Percentiles rank a stretch among this genome's conserved stretches.
These are phyloP conservation scores for Cylindroiulus punctatus DNA, from an alignment of 2,888 invertebrate species.

Conservation along the genomic window DNA sequence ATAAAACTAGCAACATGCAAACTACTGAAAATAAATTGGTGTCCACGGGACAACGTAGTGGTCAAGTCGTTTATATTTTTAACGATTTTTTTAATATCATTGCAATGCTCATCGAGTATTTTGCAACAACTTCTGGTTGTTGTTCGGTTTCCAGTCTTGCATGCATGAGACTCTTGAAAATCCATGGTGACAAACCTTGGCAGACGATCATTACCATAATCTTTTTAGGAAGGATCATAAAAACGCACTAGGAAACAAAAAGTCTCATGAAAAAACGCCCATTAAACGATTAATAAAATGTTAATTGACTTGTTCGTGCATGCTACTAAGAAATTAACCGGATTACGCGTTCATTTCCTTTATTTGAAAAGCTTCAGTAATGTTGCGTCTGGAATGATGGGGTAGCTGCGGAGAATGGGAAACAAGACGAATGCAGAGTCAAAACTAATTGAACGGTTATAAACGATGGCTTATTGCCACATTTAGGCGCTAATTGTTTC, in stretches of 20 bases:
- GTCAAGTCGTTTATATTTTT: too few relatives aligned
- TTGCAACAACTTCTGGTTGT: too few relatives aligned
- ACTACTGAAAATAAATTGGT: too few relatives aligned
- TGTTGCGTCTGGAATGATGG: not conserved
- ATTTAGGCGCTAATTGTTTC: constrained; percentile 51
- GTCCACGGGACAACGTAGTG: too few relatives aligned
- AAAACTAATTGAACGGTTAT: constrained; percentile 49
- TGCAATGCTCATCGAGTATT: too few relatives aligned
- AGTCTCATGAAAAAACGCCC: constrained; percentile 30
- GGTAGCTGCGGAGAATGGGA: constrained; percentile 23
- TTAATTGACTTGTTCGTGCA: constrained; percentile 52
- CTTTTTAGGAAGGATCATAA: constrained; percentile 46
- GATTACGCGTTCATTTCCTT: constrained; percentile 50
- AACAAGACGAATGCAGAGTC: constrained; percentile 41
- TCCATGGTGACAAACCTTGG: not conserved
- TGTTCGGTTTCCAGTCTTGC: not conserved
- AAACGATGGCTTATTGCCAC: constrained; percentile 51
- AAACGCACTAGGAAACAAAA: constrained; percentile 39
- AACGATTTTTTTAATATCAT: too few relatives aligned
- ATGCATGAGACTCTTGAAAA: not conserved
- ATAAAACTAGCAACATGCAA: too few relatives aligned
- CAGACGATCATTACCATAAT: constrained; percentile 6
- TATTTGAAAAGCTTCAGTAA: constrained; percentile 17
- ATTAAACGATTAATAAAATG: constrained; percentile 53
- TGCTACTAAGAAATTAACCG: constrained; percentile 36